Percentiles rank a stretch among this genome's conserved stretches.
phyloP scores from a whole-genome alignment of 2,113 vertebrate genomes.

The Butorides virescens region DNA sequence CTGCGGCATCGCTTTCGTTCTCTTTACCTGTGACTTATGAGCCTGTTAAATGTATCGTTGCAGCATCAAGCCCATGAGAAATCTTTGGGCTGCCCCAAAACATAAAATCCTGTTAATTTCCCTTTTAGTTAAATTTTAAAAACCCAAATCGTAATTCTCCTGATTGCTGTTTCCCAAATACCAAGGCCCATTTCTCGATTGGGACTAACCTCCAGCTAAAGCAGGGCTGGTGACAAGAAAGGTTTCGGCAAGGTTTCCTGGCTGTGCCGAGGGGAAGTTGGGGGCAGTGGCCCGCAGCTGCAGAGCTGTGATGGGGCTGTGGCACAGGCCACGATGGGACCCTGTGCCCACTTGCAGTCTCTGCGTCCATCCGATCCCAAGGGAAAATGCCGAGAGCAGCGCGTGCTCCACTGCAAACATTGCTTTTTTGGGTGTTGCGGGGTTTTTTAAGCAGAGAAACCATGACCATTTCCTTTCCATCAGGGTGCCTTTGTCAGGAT shows the following conservation, averaged over 20 bases:
- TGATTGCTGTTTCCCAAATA: not conserved
- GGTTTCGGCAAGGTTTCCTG: not conserved
- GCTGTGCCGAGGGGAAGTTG: not conserved
- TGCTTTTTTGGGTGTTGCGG: not conserved
- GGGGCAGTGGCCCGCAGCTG: not conserved
- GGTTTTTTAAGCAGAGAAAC: not conserved
- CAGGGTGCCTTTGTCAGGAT: not conserved
- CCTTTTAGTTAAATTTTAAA: not conserved
- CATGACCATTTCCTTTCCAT: not conserved
- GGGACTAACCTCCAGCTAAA: not conserved
- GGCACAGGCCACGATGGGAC: rapidly evolving
- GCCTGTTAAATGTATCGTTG: not conserved
- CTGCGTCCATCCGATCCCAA: rapidly evolving
- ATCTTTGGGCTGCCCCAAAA: not conserved
- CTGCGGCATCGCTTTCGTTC: not conserved
- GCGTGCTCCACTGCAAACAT: not conserved
- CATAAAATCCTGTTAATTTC: not conserved
- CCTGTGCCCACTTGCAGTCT: not conserved
- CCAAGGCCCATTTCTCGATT: not conserved
- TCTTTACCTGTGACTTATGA: not conserved
- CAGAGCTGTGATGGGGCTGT: not conserved
- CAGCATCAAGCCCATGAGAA: not conserved
- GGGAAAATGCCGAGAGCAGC: rapidly evolving
- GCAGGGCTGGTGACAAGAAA: not conserved
- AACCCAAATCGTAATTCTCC: not conserved